Percentiles rank a stretch among this genome's conserved stretches.
phyloP scores from a whole-genome alignment of 2,113 vertebrate species.

The Willisornis vidua region DNA sequence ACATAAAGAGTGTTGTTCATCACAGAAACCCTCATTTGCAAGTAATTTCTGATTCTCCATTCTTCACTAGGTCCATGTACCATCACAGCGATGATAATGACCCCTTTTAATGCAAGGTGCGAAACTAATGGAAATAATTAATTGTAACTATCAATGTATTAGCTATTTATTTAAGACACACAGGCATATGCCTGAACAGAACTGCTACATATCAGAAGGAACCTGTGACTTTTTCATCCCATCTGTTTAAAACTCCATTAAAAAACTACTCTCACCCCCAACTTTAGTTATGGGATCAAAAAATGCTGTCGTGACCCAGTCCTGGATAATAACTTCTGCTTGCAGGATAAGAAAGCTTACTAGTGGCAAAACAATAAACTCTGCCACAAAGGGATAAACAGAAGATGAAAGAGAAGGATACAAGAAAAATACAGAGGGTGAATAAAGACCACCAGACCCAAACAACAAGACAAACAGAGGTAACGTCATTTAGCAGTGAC shows the following conservation, averaged over 20 bases:
- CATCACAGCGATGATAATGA: neutral
- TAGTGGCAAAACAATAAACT: neutral
- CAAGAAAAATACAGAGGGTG: accelerated
- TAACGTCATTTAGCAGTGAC: neutral
- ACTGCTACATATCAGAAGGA: neutral
- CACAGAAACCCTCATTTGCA: neutral
- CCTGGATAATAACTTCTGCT: neutral
- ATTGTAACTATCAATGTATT: neutral
- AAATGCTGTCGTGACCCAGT: neutral
- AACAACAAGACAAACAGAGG: neutral
- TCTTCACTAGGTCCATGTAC: neutral
- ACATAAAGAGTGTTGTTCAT: neutral
- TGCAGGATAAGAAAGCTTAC: neutral
- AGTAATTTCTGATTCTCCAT: neutral
- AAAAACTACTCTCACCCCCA: neutral
- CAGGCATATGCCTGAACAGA: neutral
- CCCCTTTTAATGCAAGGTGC: neutral
- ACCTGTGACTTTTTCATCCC: neutral
- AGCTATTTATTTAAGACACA: neutral
- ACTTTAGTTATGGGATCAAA: neutral
- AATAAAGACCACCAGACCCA: neutral
- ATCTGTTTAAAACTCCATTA: neutral
- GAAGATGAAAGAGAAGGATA: neutral
- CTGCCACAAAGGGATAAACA: neutral
- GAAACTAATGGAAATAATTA: neutral